Percentiles rank a stretch among this genome's conserved stretches.
Conservation (phyloP, 1,140 invertebrate genomes). For the Palaemon carinicauda region DNA sequence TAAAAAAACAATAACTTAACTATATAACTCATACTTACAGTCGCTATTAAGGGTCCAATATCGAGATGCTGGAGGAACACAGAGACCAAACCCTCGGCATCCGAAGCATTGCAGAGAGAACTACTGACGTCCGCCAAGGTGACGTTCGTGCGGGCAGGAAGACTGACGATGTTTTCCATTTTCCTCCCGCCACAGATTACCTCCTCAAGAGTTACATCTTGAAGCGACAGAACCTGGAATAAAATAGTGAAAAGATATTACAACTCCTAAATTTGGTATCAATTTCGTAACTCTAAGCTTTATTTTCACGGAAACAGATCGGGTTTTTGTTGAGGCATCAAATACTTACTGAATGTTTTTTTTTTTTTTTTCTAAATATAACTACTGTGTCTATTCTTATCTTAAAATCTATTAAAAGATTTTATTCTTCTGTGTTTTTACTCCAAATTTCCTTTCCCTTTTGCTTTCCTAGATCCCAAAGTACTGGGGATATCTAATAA, state of each 20-base stretch:
- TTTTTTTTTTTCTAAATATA: too few relatives aligned
- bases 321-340: not conserved
- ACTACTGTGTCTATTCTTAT: too few relatives aligned
- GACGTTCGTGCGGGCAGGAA: not conserved
- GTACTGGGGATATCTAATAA: too few relatives aligned
- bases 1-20: too few relatives aligned
- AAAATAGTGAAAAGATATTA: too few relatives aligned
- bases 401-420: too few relatives aligned
- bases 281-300: not conserved
- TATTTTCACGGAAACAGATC: not conserved
- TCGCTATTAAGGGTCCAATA: constrained; percentile 6
- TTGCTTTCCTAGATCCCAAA: too few relatives aligned
- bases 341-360: too few relatives aligned
- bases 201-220: constrained; percentile 31
- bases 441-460: too few relatives aligned
- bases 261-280: not conserved
- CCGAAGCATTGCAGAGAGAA: constrained; percentile 10
- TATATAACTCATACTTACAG: not conserved
- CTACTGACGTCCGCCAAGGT: not conserved
- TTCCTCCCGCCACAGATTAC: constrained; percentile 7
- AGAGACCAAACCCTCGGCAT: constrained; percentile 17
- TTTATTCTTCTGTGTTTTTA: too few relatives aligned
- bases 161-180: not conserved
- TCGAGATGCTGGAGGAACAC: constrained; percentile 30
- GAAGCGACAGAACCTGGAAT: constrained; percentile 24